phyloP scores from a whole-genome alignment of 2,113 vertebrate species.

The Nibea albiflora region DNA sequence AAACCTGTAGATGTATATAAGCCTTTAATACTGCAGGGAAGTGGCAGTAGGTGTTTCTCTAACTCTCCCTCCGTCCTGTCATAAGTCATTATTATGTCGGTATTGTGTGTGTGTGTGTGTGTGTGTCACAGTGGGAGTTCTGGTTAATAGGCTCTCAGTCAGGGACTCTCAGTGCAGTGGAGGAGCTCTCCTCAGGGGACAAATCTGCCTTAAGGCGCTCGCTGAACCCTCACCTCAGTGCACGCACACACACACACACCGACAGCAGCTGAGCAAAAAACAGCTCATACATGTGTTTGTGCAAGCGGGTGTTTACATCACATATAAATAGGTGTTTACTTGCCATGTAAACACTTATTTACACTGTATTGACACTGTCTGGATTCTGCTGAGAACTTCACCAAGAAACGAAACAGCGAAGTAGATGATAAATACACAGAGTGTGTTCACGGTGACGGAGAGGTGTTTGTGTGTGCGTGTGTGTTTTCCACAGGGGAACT shows the following conservation, averaged over 20 bases:
- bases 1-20: background rate
- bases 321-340: slow-evolving; percentile 38
- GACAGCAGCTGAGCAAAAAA: slow-evolving; percentile 40
- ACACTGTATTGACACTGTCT: background rate
- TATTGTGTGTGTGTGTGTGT: slow-evolving; percentile 2
- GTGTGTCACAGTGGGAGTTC: slow-evolving; percentile 51
- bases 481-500: slow-evolving; percentile 89
- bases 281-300: slow-evolving; percentile 32
- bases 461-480: slow-evolving; percentile 17
- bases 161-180: slow-evolving; percentile 11
- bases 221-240: background rate
- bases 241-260: slow-evolving; percentile 23
- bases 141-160: slow-evolving; percentile 58
- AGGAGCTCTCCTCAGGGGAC: slow-evolving; percentile 40
- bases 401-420: background rate
- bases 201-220: slow-evolving; percentile 41
- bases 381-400: background rate
- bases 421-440: background rate
- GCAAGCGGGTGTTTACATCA: slow-evolving; percentile 37
- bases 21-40: background rate
- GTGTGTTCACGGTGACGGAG: background rate
- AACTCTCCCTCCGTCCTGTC: background rate
- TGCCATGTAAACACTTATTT: slow-evolving; percentile 39
- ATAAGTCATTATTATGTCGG: background rate
- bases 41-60: background rate